phyloP scores from a whole-genome alignment of 2,888 invertebrate species.

The Drosophila lacicola region DNA sequence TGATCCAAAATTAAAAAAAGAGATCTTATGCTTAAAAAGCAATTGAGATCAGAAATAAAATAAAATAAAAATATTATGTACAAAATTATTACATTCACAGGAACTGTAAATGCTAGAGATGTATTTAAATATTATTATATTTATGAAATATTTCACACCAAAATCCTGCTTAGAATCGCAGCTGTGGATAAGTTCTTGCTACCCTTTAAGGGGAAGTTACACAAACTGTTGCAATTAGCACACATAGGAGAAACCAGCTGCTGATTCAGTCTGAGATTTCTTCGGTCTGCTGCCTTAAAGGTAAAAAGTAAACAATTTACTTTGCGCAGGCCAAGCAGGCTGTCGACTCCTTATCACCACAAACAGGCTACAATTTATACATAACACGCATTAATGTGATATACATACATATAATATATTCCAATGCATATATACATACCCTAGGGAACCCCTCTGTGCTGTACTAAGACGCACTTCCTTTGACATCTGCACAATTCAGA shows the following conservation, averaged over 20 bases:
- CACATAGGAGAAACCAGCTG: slow-evolving; percentile 31
- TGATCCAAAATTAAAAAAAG: slow-evolving; percentile 6
- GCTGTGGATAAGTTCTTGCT: neutral
- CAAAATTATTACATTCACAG: too few relatives aligned
- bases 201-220: slow-evolving; percentile 1
- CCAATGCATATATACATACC: neutral
- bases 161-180: neutral
- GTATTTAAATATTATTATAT: neutral
- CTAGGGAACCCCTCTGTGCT: slow-evolving; percentile 7
- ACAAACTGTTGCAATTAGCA: slow-evolving; percentile 11
- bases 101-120: too few relatives aligned
- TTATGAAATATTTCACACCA: neutral
- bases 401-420: slow-evolving; percentile 10
- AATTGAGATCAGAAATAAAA: neutral
- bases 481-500: slow-evolving; percentile 13
- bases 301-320: slow-evolving; percentile 42
- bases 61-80: neutral
- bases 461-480: slow-evolving; percentile 12
- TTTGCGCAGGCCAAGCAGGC: slow-evolving; percentile 14
- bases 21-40: neutral
- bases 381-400: neutral
- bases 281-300: slow-evolving; percentile 12
- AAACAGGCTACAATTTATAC: neutral
- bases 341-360: slow-evolving; percentile 44
- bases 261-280: slow-evolving; percentile 24